Base-by-base conservation (phyloP, 2,888 invertebrate species). In the Netelia melanura region DNA sequence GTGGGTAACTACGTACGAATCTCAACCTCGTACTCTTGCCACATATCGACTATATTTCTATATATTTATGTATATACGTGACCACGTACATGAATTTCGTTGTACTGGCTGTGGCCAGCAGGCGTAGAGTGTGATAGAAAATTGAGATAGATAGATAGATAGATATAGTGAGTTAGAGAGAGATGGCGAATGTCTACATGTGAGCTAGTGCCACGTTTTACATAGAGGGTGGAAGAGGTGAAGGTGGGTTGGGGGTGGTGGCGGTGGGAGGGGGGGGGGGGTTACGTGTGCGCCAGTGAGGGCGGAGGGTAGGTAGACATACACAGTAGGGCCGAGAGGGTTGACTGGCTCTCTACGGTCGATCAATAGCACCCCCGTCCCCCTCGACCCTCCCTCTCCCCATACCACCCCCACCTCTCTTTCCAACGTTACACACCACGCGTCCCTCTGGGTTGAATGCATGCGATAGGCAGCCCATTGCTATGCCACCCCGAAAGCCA, bases 401-500 rank as follows among this genome's bases (percentile, higher is more conserved):
- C 5, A 2, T 21, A 17, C 58, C 58, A 65, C 77, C 67, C 76
- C 83, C 62, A 81, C 70, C 56, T 77, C 80, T 54, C 80, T 82
- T 81, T 85, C 72, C 80, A 70, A 68, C 80, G 75, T 84, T 71
- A 84, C 80, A 81, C 88, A 88, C 91, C 88, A 77, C 89, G 89
- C 90, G 90, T 92, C 90, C 90, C 91, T 48, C 48, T 87, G 89
- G 91, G 89, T 56, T 89, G 91, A 91, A 91, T 91, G 90, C 91
- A 91, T 90, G 90, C 89, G 92, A 91, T 91, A 91, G 91, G 91
- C 91, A 91, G 91, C 92, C 91, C 90, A 92, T 92, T 92, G 92
- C 92, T 92, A 92, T 91, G 90, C 91, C 91, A 91, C 90, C 90
- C 91, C 90, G 88, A 91, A 92, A 92, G 91, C 91, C 93, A 93